phyloP scores from a whole-genome alignment of 64 coral and sea anemone species.

The Cladopsammia gracilis region DNA sequence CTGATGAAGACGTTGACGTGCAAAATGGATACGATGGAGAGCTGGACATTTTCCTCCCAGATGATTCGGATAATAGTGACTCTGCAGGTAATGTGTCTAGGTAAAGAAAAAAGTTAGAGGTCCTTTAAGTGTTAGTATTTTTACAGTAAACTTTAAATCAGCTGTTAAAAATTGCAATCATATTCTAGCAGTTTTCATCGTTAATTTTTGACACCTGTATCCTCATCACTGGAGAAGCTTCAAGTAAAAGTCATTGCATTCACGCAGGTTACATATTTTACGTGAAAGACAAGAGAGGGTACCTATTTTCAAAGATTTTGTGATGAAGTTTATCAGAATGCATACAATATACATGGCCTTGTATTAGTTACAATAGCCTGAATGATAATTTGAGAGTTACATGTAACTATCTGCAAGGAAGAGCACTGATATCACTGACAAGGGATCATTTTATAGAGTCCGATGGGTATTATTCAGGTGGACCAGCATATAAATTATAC shows the following conservation, averaged over 20 bases:
- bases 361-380: no score
- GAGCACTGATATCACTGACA: no score
- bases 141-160: not conserved
- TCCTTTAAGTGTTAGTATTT: not conserved
- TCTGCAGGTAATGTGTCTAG: conserved; percentile 35
- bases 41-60: conserved; percentile 46
- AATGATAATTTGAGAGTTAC: no score
- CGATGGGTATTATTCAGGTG: no score
- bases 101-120: not conserved
- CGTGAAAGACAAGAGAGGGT: not conserved
- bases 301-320: no score
- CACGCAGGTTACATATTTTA: no score
- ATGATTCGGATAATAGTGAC: conserved; percentile 48
- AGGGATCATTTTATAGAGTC: no score
- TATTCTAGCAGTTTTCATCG: no score
- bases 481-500: no score
- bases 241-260: not conserved
- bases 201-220: not conserved
- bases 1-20: conserved; percentile 67
- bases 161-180: not conserved
- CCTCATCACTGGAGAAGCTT: not conserved
- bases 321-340: no score
- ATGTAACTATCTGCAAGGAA: no score
- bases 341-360: no score
- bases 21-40: conserved; percentile 90